These are phyloP conservation scores for Alviniconcha marisindica DNA, from an alignment of 1,140 invertebrate species.

Conservation along the genomic window DNA sequence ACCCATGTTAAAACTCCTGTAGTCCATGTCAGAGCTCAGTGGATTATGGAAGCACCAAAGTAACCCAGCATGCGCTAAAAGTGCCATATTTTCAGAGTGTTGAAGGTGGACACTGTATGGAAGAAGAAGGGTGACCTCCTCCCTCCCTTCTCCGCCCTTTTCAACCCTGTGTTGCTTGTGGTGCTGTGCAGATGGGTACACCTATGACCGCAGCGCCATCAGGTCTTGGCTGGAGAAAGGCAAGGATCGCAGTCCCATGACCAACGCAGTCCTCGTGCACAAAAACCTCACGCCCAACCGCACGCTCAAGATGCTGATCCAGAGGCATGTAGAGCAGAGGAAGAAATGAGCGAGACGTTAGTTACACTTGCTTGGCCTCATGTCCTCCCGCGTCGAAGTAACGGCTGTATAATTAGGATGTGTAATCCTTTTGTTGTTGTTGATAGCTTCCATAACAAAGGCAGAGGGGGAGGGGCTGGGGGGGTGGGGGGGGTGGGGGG, in stretches of 20 bases:
- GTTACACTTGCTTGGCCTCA: background rate
- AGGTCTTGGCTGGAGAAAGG: conserved; percentile 85
- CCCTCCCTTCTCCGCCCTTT: too few relatives aligned
- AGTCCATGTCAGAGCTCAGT: too few relatives aligned
- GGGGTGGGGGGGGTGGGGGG: too few relatives aligned
- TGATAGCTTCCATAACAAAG: background rate
- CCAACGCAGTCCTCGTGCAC: conserved; percentile 81
- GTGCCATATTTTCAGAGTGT: too few relatives aligned
- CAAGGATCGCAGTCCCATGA: conserved; percentile 86
- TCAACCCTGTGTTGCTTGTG: too few relatives aligned
- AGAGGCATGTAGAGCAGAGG: conserved; percentile 49
- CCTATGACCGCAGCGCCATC: conserved; percentile 86
- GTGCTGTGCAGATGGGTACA: conserved; percentile 85
- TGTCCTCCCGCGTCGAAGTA: background rate
- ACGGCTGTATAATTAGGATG: too few relatives aligned
- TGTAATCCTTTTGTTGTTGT: background rate
- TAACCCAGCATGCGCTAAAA: too few relatives aligned
- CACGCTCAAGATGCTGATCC: conserved; percentile 75
- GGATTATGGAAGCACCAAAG: too few relatives aligned
- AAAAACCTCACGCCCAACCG: conserved; percentile 81
- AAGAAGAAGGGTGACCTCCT: too few relatives aligned
- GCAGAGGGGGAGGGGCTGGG: too few relatives aligned
- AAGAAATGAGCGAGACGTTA: background rate
- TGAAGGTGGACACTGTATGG: too few relatives aligned
- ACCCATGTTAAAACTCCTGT: too few relatives aligned